Base-by-base conservation (phyloP, 1,140 invertebrate species). In the Heliconius eleuchia region DNA sequence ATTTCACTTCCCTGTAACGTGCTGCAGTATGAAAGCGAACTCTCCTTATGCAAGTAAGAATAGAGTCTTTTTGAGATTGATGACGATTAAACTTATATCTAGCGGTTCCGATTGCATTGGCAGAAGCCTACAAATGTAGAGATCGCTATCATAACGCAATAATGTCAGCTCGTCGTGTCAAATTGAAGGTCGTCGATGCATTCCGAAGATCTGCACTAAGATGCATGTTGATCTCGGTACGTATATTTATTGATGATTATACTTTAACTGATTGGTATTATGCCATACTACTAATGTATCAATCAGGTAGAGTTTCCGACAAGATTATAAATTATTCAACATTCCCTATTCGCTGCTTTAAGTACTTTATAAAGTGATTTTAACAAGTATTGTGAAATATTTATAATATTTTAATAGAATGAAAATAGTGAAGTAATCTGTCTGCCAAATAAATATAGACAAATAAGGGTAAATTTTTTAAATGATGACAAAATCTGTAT, bases 91-190 rank as follows among this genome's bases (percentile, higher is more conserved):
- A 79, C 74, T 66, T 86, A 83, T 85, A 87, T 85, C 77, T 78
- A 81, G 79, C 86, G 89, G 86, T 89, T 92, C 89, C 85, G 78
- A 86, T 91, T 92, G 87, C 89, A 88, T 89, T 86, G 86, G 81
- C 83, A 84, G 87, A 90, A 91, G 84, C 84, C 82, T 83, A 86
- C 85, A 88, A 88, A 85, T 86, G 86, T 84, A 80, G 78, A 82
- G 80, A 84, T 87, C 84, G 84, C 82, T 86, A 83, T 87, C 84
- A 84, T 84, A 76, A 84, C 80, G 84, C 82, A 78, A 83, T 85
- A 85, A 73, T 84, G 79, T 84, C 73, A 84, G 77, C 81, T 78
- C 79, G 74, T 74, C 81, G 87, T 88, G 74, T 90, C 88, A 84
- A 84, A 85, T 88, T 88, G 86, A 92, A 90, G 87, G 88, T 84